These are phyloP conservation scores for Uloborus plumipes DNA, from an alignment of 2,888 invertebrate species.

Conservation along the genomic window DNA sequence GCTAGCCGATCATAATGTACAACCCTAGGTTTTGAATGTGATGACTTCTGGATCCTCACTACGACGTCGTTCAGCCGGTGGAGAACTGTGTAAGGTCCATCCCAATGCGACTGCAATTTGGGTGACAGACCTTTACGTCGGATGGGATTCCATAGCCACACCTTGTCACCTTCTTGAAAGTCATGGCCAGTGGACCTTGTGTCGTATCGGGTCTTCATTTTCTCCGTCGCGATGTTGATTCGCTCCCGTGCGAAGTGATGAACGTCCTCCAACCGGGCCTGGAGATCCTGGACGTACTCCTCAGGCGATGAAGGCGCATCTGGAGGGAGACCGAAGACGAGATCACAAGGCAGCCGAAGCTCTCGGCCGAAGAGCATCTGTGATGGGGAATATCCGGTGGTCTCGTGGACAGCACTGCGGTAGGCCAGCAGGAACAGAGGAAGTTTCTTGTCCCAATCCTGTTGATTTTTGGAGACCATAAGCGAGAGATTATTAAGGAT, in stretches of 20 bases:
- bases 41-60: not conserved
- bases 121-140: not conserved
- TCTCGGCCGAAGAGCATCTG: constrained; percentile 12
- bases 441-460: constrained; percentile 5
- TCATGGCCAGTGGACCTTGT: not conserved
- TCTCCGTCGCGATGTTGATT: constrained; percentile 11
- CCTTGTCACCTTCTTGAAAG: constrained; percentile 5
- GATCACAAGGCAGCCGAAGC: constrained; percentile 9
- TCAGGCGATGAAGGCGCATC: constrained; percentile 10
- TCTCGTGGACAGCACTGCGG: constrained; percentile 7
- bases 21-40: constrained; percentile 1
- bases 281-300: constrained; percentile 11
- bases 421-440: constrained; percentile 8
- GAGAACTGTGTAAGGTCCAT: constrained; percentile 17
- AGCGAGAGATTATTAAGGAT: constrained; percentile 13
- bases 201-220: not conserved
- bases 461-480: constrained; percentile 11
- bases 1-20: constrained; percentile 13
- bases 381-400: not conserved
- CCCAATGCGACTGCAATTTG: not conserved
- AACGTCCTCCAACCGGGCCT: constrained; percentile 8
- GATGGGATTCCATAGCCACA: not conserved
- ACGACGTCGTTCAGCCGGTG: constrained; percentile 17
- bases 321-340: not conserved
- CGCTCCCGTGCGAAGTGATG: constrained; percentile 5